Evolutionary conservation across 2,113 vertebrate genomes (phyloP), one percentile per base, ranked within the genome.

Genomic region (Hemibagrus wyckioides): DNA sequence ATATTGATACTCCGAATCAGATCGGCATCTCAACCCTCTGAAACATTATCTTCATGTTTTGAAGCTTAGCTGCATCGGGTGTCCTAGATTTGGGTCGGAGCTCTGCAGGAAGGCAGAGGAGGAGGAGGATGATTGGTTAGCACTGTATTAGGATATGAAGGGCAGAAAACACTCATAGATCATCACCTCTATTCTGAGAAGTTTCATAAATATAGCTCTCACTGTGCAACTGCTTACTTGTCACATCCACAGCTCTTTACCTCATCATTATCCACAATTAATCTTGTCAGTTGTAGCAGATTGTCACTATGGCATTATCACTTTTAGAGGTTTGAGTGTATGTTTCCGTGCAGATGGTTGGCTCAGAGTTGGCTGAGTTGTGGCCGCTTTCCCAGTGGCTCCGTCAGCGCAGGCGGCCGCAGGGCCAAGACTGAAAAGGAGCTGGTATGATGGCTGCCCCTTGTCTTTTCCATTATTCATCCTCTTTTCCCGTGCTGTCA

Each of bases 401-500:
- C 21, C 61, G 50, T 71, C 36, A 67, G 85, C 36, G 28, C 54
- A 86, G 57, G 67, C 63, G 71, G 86, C 79, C 56, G 15, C 54
- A 54, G 82, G 87, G 76, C 67, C 28, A 56, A 73, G 79, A 82
- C 28, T 23, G 59, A 57, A 63, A 73, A 81, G 48, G 36, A 75
- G 30, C 19, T 0, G 8, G 44, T 57, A 76, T 61, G 28, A 84
- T 56, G 65, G 84, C 85, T 48, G 63, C 39, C 41, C 73, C 81
- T 30, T 52, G 39, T 48, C 88, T 88, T 86, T 73, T 92, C 83
- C 77, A 92, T 92, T 89, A 91, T 91, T 92, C 71, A 92, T 89
- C 75, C 56, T 59, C 83, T 83, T 87, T 86, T 83, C 83, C 71
- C 76, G 77, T 90, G 90, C 59, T 6, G 57, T 92, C 88, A 89